These are phyloP conservation scores for Thecocarcelia acutangulata DNA, from an alignment of 2,888 invertebrate genomes.

Conservation along the genomic window DNA sequence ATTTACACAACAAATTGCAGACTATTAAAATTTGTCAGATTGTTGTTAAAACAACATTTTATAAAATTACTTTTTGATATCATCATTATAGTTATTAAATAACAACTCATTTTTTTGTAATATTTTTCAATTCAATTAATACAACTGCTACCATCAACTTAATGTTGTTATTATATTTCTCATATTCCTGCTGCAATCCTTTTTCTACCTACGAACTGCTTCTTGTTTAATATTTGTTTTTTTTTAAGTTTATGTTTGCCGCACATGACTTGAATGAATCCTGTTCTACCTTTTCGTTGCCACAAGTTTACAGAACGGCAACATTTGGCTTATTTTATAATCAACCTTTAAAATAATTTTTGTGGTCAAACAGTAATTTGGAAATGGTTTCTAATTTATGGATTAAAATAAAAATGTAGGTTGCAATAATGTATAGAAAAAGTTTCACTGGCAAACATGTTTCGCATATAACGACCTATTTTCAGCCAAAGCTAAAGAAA, in stretches of 20 bases:
- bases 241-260: constrained; percentile 21
- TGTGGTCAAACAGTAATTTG: constrained; percentile 8
- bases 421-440: neutral
- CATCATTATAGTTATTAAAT: too few species aligned
- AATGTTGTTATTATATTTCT: neutral
- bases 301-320: neutral
- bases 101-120: too few species aligned
- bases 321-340: constrained; percentile 8
- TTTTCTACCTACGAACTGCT: neutral
- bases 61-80: too few species aligned
- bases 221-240: neutral
- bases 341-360: constrained; percentile 19
- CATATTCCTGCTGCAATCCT: neutral
- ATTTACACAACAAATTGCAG: too few species aligned
- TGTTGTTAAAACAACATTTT: too few species aligned
- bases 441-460: neutral
- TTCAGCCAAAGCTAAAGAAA: neutral
- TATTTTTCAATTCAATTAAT: too few species aligned
- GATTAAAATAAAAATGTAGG: constrained; percentile 21
- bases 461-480: constrained; percentile 4
- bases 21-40: too few species aligned
- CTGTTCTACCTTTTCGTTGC: constrained; percentile 1
- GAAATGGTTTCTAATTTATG: constrained; percentile 25
- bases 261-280: constrained; percentile 49
- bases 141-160: too few species aligned